phyloP scores from a whole-genome alignment of 1,140 invertebrate species.

The Drosophila willistoni region DNA sequence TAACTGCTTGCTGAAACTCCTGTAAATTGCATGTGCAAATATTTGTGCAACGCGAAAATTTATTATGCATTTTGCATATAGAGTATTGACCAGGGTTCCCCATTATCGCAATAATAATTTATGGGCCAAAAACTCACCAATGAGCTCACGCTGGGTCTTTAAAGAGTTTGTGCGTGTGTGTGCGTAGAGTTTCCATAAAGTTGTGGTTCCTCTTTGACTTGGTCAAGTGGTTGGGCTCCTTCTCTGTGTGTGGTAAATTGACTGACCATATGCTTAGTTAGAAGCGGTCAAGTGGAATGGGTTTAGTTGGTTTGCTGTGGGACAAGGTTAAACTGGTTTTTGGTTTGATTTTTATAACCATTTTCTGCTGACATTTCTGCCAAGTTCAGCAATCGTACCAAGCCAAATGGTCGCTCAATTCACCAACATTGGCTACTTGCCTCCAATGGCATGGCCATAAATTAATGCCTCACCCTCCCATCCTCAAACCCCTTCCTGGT shows the following conservation, averaged over 20 bases:
- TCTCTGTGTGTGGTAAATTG: conserved; percentile 2
- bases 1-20: conserved; percentile 43
- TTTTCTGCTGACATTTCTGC: conserved; percentile 9
- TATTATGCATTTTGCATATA: conserved; percentile 25
- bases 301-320: not conserved
- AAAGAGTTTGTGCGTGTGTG: conserved; percentile 1
- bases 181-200: not conserved
- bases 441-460: conserved; percentile 9
- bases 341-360: conserved; percentile 6
- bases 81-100: conserved; percentile 10
- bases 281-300: not conserved
- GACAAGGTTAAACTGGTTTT: conserved; percentile 12
- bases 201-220: not conserved
- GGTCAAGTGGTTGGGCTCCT: conserved; percentile 1
- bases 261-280: conserved; percentile 3
- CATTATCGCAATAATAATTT: conserved; percentile 13
- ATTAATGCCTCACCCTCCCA: not conserved
- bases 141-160: not conserved
- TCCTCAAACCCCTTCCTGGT: not conserved
- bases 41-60: conserved; percentile 21
- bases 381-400: conserved; percentile 4
- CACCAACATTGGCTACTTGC: not conserved
- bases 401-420: not conserved
- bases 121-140: not conserved
- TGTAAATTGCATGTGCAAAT: conserved; percentile 31